Percentiles rank a stretch among this genome's conserved stretches.
Conservation (phyloP, 2,888 invertebrate species). For the Agrypnus murinus region DNA sequence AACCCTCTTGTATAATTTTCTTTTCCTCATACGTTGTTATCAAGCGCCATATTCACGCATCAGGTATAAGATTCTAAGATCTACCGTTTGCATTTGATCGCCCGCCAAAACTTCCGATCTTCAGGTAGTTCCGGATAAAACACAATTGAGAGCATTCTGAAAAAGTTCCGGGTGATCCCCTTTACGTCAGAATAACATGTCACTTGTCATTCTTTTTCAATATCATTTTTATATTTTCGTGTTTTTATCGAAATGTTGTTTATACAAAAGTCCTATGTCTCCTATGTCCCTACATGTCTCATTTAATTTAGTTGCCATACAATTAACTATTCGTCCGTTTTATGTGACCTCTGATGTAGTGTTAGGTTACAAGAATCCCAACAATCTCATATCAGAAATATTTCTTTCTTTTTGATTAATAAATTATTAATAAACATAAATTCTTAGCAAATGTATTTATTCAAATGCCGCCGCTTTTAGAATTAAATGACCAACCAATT, state of each 20-base stretch:
- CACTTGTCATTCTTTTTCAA: slow-evolving; percentile 42
- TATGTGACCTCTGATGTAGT: not conserved
- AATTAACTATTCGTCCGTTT: no score
- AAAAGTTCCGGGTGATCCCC: slow-evolving; percentile 42
- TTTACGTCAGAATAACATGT: slow-evolving; percentile 38
- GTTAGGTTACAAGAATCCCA: not conserved
- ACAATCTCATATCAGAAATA: no score
- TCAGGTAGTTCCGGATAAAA: slow-evolving; percentile 66
- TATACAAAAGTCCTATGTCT: slow-evolving; percentile 8
- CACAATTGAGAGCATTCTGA: slow-evolving; percentile 41
- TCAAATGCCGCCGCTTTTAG: no score
- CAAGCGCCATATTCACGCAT: slow-evolving; percentile 62
- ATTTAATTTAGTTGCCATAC: not conserved
- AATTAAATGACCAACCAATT: no score
- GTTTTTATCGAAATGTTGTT: slow-evolving; percentile 12
- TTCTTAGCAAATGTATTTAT: no score
- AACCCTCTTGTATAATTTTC: slow-evolving; percentile 57
- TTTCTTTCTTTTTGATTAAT: no score
- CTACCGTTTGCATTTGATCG: slow-evolving; percentile 62
- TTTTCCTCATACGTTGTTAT: slow-evolving; percentile 58
- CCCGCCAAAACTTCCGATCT: slow-evolving; percentile 67
- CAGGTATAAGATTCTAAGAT: slow-evolving; percentile 60
- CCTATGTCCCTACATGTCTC: not conserved
- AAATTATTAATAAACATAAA: no score
- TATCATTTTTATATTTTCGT: slow-evolving; percentile 11